Evolutionary conservation across 2,113 vertebrate species (phyloP), one percentile per base, ranked within the genome.

Genomic region (Lipophrys pholis): DNA sequence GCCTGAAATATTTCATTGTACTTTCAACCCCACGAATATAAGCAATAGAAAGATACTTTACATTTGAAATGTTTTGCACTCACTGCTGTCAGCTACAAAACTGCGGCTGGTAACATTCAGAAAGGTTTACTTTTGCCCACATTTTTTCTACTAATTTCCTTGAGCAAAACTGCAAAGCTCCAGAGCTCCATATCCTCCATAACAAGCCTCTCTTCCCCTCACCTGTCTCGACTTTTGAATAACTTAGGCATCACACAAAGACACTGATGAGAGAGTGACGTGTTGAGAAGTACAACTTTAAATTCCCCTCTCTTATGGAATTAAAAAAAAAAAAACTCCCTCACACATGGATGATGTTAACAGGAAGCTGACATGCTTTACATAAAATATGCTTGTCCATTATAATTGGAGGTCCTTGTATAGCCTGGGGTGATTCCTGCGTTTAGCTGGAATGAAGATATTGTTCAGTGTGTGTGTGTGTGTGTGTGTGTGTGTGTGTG

Each of bases 371-470:
- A 6, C 3, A 21, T 51, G 6, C 35, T 62, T 57, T 40, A 59
- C 30, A 51, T 65, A 55, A 77, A 77, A 55, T 55, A 10, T 35
- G 51, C 42, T 56, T 6, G n/a, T 50, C 55, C 11, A 6, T 2
- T 65, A 50, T 83, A 68, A 78, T 78, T 69, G 21, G 49, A 62
- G 5, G 62, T 41, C 16, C 53, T 39, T 60, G 36, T 71, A 11
- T 57, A 58, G 57, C 73, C 21, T 7, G 21, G 9, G 43, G 60
- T 50, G 41, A 54, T 77, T 74, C 39, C 48, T 59, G 41, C 54
- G 11, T 16, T 50, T 5, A 56, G 63, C 55, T 66, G 58, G 35
- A 65, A 43, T 53, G 63, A 72, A 64, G 50, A 56, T 66, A 38
- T 35, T 58, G 45, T 77, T 46, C 11, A 40, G 11, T 60, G 35